Percentiles rank a stretch among this genome's conserved stretches.
These are phyloP conservation scores for Montipora capricornis DNA, from an alignment of 64 coral and sea anemone species.

Conservation along the genomic window DNA sequence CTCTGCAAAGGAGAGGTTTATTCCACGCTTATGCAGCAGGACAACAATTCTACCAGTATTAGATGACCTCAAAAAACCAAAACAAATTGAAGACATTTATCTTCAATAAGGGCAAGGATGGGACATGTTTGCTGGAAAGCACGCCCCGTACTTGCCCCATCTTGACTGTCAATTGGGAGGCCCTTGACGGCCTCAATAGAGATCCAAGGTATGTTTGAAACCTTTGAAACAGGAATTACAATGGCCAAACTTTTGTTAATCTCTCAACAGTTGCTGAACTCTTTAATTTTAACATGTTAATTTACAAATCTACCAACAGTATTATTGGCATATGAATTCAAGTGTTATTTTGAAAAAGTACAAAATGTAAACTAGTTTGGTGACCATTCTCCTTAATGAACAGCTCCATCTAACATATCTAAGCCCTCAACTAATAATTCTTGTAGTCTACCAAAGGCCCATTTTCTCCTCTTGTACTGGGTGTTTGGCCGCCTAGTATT, in stretches of 20 bases:
- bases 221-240: too few species aligned
- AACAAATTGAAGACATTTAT: background rate
- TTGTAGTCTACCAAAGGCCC: too few species aligned
- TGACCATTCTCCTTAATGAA: too few species aligned
- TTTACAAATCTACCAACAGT: too few species aligned
- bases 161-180: conserved; percentile 36
- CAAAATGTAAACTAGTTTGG: too few species aligned
- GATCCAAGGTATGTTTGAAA: background rate
- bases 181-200: background rate
- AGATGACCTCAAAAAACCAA: conserved; percentile 31
- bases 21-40: background rate
- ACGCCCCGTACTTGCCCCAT: background rate
- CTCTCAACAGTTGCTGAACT: too few species aligned
- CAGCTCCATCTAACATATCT: too few species aligned
- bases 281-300: too few species aligned
- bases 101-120: conserved; percentile 52
- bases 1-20: background rate
- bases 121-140: conserved; percentile 26
- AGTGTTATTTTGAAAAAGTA: too few species aligned
- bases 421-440: too few species aligned
- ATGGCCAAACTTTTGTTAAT: too few species aligned
- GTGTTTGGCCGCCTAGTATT: conserved; percentile 36
- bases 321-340: too few species aligned
- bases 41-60: conserved; percentile 7
- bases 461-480: background rate